phyloP scores from a whole-genome alignment of 2,888 invertebrate genomes.

The Tridacna crocea region DNA sequence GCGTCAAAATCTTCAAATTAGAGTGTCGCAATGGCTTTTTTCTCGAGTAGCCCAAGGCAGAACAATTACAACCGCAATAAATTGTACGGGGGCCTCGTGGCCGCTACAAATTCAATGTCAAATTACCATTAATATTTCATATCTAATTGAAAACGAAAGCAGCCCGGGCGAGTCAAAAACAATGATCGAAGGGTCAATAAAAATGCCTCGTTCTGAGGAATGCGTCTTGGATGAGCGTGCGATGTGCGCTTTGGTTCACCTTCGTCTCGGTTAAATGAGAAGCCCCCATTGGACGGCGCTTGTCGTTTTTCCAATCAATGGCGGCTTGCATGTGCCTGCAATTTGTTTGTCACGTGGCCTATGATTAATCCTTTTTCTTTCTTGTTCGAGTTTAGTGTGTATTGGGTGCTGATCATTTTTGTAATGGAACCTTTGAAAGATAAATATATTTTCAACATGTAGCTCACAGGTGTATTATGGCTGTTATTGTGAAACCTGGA shows the following conservation, averaged over 20 bases:
- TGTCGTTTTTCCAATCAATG: constrained; percentile 11
- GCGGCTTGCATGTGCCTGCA: constrained; percentile 16
- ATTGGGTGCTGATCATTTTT: too few relatives aligned
- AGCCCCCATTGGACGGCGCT: constrained; percentile 4
- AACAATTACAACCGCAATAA: constrained; percentile 25
- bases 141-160: constrained; percentile 42
- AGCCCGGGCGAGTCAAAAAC: constrained; percentile 25
- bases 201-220: constrained; percentile 18
- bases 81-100: constrained; percentile 21
- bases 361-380: constrained; percentile 19
- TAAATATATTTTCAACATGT: too few relatives aligned
- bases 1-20: constrained; percentile 26
- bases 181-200: constrained; percentile 23
- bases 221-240: constrained; percentile 10
- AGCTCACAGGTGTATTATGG: too few relatives aligned
- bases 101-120: constrained; percentile 29
- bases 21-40: constrained; percentile 19
- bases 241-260: not conserved
- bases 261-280: not conserved
- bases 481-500: too few relatives aligned
- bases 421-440: too few relatives aligned
- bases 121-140: constrained; percentile 42
- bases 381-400: not conserved
- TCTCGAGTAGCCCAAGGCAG: constrained; percentile 10
- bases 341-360: constrained; percentile 30